Conservation (phyloP, 2,113 vertebrate species). For the Cryptomyrus ogoouensis region DNA sequence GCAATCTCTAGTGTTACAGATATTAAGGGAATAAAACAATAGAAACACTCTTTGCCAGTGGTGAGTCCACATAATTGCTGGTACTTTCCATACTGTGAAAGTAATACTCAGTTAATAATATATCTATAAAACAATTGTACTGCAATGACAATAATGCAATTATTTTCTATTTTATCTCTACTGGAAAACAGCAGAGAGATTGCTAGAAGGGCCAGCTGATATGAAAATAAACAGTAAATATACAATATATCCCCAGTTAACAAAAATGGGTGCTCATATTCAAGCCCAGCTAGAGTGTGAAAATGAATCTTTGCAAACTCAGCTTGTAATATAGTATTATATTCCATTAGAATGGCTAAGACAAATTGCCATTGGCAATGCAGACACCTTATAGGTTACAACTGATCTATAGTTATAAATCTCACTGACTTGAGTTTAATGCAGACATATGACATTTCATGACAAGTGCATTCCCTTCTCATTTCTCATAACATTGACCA, state of each 20-base stretch:
- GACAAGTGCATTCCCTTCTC: neutral
- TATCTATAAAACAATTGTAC: slow-evolving; percentile 20
- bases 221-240: neutral
- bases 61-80: neutral
- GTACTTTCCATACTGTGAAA: neutral
- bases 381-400: neutral
- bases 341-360: slow-evolving; percentile 28
- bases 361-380: slow-evolving; percentile 29
- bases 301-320: neutral
- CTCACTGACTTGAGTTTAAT: neutral
- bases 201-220: neutral
- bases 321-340: slow-evolving; percentile 29
- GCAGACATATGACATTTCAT: slow-evolving; percentile 33
- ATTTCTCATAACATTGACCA: neutral
- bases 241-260: neutral
- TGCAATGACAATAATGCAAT: neutral
- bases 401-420: neutral
- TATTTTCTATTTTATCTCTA: neutral
- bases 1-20: neutral
- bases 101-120: slow-evolving; percentile 13
- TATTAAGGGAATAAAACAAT: neutral
- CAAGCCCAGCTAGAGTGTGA: neutral
- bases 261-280: neutral
- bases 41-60: neutral
- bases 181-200: slow-evolving; percentile 33